Base-by-base conservation (phyloP, 53 echinoderm and acorn worm species). In the Apostichopus leukothele region DNA sequence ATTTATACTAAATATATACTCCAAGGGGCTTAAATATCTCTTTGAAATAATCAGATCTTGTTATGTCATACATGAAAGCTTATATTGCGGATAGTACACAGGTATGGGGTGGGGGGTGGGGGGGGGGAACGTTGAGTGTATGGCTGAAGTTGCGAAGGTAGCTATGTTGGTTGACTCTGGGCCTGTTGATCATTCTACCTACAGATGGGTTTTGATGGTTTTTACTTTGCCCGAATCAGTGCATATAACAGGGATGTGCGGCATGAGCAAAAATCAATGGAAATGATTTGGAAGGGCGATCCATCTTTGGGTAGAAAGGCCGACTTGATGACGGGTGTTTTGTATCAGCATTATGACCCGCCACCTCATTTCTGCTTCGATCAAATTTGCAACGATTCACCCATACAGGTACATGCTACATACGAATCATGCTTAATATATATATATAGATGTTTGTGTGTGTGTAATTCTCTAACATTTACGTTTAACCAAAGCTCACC, bases 191-290 rank as follows among this genome's bases (percentile, higher is more conserved):
- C 52, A 50, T 76, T 76, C 77, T 76, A 51, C 77, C 83, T 86
- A 76, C 91, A 98, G 98, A 98, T 98, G 98, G 94, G 98, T 26
- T 98, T 95, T 93, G 98, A 98, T 83, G 96, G 93, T 7, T 93
- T 96, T 88, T 98, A 91, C 93, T 98, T 98, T 92, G 98, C 93
- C 4, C 93, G 98, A 9, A 86, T 98, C 67, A 90, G 94, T 81
- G 92, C 93, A 88, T 53, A 85, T 27, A 95, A 98, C 75, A 93
- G 93, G 73, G 53, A n/a, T 4, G 67, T 83, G 13, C 92, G 98
- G 75, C 85, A 92, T 51, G 74, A 52, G 18, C 84, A 76, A 1
- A 79, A 86, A n/a, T 92, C 83, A 74, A 98, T 98, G 98, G 98
- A 98, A 77, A 89, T 91, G 8, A 91, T 98, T 20, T 98, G 98